Conservation (phyloP, 2,113 vertebrate genomes). For the Spea multiplicata region DNA sequence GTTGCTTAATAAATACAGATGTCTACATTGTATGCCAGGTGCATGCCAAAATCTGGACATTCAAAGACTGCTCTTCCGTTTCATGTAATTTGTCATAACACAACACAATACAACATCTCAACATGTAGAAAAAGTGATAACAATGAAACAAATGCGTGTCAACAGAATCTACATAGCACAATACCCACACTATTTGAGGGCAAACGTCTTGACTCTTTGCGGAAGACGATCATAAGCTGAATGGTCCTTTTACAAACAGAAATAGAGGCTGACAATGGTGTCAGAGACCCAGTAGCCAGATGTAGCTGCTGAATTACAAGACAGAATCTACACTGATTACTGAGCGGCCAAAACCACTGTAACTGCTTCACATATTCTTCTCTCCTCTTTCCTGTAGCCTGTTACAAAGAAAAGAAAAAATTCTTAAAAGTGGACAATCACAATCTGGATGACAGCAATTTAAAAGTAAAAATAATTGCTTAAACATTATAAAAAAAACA, state of each 20-base stretch:
- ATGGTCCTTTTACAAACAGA: neutral
- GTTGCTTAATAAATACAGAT: conserved; percentile 97
- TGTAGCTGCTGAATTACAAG: conserved; percentile 96
- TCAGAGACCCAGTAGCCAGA: conserved; percentile 99
- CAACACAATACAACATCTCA: neutral
- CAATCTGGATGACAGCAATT: neutral
- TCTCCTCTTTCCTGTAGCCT: neutral
- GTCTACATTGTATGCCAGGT: conserved; percentile 99
- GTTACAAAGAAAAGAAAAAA: conserved; percentile 16
- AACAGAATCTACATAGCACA: too few relatives aligned
- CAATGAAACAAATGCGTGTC: neutral
- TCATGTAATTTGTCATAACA: neutral
- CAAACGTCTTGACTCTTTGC: neutral
- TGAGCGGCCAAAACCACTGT: conserved; percentile 79
- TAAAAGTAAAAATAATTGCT: neutral
- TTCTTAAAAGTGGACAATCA: conserved; percentile 13
- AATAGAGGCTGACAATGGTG: conserved; percentile 58
- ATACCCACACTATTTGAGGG: neutral
- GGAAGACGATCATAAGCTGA: neutral
- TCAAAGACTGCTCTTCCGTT: conserved; percentile 2
- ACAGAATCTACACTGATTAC: conserved; percentile 99
- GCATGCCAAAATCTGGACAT: conserved; percentile 75
- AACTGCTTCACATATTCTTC: neutral
- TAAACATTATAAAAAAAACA: too few relatives aligned
- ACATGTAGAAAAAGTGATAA: neutral